Base-by-base conservation (phyloP, 2,797 vertebrate genomes). In the Megalops cyprinoides region DNA sequence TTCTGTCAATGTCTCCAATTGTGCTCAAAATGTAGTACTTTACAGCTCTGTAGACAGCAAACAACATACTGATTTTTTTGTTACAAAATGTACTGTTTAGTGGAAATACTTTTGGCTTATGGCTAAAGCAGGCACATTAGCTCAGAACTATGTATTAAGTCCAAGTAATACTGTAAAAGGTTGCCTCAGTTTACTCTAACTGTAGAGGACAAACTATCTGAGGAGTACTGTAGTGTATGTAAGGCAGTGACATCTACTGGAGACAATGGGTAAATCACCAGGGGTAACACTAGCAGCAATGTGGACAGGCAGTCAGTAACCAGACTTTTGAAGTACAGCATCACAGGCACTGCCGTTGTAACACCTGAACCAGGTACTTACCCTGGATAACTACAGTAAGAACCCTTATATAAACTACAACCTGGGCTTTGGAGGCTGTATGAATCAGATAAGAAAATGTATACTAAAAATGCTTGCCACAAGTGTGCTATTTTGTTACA, bases 21-120 rank as follows among this genome's bases (percentile, higher is more conserved):
- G n/a, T n/a, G n/a, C n/a, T n/a, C n/a, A n/a, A n/a, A n/a, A n/a
- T n/a, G n/a, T n/a, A n/a, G n/a, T n/a, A n/a, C n/a, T n/a, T n/a
- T n/a, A n/a, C n/a, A n/a, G n/a, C n/a, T n/a, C 25, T 58, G 23
- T 58, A 2, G 23, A 58, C n/a, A 55, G 20, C 55, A 14, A 20
- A 18, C 18, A 55, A 55, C 18, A 20, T 25, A 25, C 25, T 58
- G n/a, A 58, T 58, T 1, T 9, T 62, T 31, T 25, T 25, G 58
- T 25, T 31, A 25, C 58, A 28, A 60, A 60, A 25, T n/a, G 58
- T n/a, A 10, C 60, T 31, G 23, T 65, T 14, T 3, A 65, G 10
- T 65, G 28, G 62, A 65, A 34, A 65, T 65, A 65, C 37, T 65
- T 34, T 65, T 34, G 65, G 34, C 28, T 65, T 65, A 14, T 65